phyloP scores from a whole-genome alignment of 2,888 invertebrate species.

The Octodonta nipae region DNA sequence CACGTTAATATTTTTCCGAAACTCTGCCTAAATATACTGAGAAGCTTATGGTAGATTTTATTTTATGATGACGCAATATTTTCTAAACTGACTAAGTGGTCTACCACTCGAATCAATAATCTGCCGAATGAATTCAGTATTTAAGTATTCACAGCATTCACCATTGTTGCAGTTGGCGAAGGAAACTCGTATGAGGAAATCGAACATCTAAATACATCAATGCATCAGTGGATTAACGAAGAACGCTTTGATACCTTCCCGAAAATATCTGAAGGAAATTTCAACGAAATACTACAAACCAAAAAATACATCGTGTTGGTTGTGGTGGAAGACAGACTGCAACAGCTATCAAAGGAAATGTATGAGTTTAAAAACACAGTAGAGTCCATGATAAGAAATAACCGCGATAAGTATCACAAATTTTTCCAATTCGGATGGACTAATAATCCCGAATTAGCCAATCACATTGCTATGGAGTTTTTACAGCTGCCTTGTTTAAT shows the following conservation, averaged over 20 bases:
- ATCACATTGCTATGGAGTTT: constrained; percentile 75
- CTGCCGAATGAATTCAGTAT: too few relatives aligned
- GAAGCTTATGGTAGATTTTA: too few relatives aligned
- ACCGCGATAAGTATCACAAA: constrained; percentile 66
- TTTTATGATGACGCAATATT: too few relatives aligned
- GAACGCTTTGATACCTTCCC: constrained; percentile 84
- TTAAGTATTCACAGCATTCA: too few relatives aligned
- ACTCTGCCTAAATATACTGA: too few relatives aligned
- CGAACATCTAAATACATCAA: constrained; percentile 49
- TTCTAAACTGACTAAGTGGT: too few relatives aligned
- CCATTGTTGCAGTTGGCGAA: too few relatives aligned
- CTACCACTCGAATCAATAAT: too few relatives aligned
- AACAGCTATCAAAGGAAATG: constrained; percentile 67
- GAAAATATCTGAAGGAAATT: constrained; percentile 70
- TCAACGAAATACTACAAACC: constrained; percentile 69
- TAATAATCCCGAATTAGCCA: constrained; percentile 77
- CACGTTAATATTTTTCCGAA: too few relatives aligned
- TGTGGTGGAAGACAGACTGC: constrained; percentile 75
- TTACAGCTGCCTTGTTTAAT: constrained; percentile 37
- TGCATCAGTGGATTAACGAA: constrained; percentile 77
- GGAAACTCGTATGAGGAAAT: constrained; percentile 30
- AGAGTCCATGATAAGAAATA: constrained; percentile 51
- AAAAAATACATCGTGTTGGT: constrained; percentile 79
- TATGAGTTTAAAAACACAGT: constrained; percentile 66
- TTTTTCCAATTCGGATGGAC: constrained; percentile 90